These are phyloP conservation scores for Rotaria magnacalcarata DNA, from an alignment of 2,888 invertebrate genomes.

Conservation along the genomic window DNA sequence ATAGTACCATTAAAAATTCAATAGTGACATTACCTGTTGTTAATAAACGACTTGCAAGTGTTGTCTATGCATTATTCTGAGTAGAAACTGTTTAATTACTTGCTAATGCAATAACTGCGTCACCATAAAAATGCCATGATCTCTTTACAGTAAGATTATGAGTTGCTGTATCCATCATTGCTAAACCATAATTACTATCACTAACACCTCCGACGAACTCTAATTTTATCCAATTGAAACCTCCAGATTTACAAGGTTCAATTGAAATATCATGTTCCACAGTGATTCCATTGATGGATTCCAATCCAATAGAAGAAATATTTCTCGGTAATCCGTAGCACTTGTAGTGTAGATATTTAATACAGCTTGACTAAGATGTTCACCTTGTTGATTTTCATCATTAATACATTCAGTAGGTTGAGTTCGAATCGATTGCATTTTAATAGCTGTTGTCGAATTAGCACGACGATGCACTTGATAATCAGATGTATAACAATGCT, in stretches of 20 bases:
- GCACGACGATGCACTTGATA: conserved; percentile 19
- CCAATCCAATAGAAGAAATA: conserved; percentile 19
- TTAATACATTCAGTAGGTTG: background rate
- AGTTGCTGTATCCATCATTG: conserved; percentile 30
- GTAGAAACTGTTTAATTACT: background rate
- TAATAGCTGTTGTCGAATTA: background rate
- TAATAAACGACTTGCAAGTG: background rate
- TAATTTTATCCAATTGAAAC: background rate
- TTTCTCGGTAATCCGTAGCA: background rate
- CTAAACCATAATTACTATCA: background rate
- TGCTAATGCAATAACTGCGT: conserved; percentile 2
- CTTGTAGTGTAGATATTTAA: background rate
- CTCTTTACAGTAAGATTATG: conserved; percentile 17
- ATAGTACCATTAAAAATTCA: background rate
- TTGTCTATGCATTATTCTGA: background rate
- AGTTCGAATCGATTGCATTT: conserved; percentile 27
- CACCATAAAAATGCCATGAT: conserved; percentile 36
- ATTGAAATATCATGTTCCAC: conserved; percentile 21
- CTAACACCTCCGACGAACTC: conserved; percentile 25
- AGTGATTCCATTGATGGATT: background rate
- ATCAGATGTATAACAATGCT: conserved; percentile 26
- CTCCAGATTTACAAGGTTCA: background rate
- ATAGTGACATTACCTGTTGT: background rate
- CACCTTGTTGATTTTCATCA: conserved; percentile 6
- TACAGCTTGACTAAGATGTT: conserved; percentile 24